These are phyloP conservation scores for Rhabdornis inornatus DNA, from an alignment of 2,113 vertebrate species.

Conservation along the genomic window DNA sequence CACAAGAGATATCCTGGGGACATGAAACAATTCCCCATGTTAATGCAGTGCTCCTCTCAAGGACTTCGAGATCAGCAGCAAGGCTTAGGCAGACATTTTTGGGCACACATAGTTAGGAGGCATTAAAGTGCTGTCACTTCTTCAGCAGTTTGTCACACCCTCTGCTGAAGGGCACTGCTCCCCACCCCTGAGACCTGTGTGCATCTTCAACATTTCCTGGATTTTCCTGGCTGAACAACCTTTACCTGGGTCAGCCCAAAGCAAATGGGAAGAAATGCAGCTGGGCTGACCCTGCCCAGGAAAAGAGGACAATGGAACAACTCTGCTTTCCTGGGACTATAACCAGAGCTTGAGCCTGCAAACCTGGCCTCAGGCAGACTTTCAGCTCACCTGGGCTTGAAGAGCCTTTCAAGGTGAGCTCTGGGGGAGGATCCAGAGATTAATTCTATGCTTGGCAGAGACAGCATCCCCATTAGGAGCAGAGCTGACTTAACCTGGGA, in stretches of 20 bases:
- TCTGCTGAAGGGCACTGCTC: not conserved
- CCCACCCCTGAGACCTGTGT: not conserved
- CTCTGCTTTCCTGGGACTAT: not conserved
- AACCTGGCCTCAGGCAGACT: not conserved
- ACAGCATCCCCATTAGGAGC: not conserved
- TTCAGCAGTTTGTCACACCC: not conserved
- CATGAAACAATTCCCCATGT: not conserved
- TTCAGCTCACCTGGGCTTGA: not conserved
- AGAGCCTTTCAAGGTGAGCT: not conserved
- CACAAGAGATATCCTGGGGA: not conserved
- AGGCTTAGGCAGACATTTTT: not conserved
- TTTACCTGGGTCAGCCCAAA: not conserved
- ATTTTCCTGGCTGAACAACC: not conserved
- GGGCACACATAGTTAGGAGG: not conserved
- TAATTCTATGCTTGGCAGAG: not conserved
- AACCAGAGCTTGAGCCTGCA: not conserved
- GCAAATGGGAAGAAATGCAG: not conserved
- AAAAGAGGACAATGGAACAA: not conserved
- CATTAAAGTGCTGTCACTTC: not conserved
- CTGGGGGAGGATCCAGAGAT: not conserved
- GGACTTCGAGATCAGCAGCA: not conserved
- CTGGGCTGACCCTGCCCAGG: not conserved
- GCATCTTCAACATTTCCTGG: not conserved
- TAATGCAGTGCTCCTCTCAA: not conserved
- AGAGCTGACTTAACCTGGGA: not conserved